A percentile compares a stretch with the other conserved stretches of the same genome.
Evolutionary conservation across 2,113 vertebrate genomes (phyloP).

Genomic region (Hiodon tergisus): DNA sequence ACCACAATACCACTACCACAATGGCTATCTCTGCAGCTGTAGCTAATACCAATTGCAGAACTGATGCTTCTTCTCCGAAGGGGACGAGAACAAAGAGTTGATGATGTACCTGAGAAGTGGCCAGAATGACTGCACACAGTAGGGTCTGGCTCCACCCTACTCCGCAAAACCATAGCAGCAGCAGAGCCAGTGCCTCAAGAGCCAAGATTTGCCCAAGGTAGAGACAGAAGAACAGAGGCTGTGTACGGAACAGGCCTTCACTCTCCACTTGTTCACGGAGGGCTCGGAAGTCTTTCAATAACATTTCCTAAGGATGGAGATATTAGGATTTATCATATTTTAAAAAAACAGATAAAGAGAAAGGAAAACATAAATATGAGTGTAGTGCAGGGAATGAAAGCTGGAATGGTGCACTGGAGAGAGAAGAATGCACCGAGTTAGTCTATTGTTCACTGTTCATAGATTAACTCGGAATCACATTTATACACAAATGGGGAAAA

Average conservation of each 20-base stretch:
- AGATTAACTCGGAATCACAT: no score
- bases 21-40: no score
- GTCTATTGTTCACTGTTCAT: no score
- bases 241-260: conserved; percentile 69
- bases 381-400: no score
- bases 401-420: no score
- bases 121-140: conserved; percentile 64
- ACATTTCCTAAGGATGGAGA: conserved; percentile 54
- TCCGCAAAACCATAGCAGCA: conserved; percentile 68
- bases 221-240: conserved; percentile 77
- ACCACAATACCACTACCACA: background rate
- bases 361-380: no score
- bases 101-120: conserved; percentile 75
- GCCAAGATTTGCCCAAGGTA: conserved; percentile 76
- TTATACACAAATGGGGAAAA: no score
- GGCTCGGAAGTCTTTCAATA: conserved; percentile 76
- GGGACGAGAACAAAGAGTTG: background rate
- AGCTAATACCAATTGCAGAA: background rate
- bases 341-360: background rate
- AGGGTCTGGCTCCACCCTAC: conserved; percentile 77
- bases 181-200: conserved; percentile 74
- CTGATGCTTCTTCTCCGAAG: background rate
- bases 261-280: conserved; percentile 67
- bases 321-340: background rate
- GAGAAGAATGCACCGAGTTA: no score